A percentile compares a stretch with the other conserved stretches of the same genome.
Conservation (phyloP, 2,113 vertebrate species). For the Mastomys natalensis region DNA sequence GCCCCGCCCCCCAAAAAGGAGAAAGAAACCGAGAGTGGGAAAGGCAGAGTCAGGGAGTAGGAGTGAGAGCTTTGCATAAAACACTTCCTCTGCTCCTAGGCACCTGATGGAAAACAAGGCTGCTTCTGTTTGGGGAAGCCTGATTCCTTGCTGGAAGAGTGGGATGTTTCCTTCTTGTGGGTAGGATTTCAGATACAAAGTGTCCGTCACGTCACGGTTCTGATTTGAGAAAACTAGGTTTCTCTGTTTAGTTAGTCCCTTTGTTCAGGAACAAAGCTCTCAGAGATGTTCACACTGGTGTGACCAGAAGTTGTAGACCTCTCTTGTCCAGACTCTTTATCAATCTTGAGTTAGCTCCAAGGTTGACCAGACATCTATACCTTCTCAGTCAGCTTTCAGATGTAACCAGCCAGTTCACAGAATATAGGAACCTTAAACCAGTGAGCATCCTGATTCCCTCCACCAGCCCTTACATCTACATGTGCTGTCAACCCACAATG, state of each 20-base stretch:
- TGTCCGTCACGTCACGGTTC: background rate
- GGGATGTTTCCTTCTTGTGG: background rate
- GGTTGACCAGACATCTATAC: background rate
- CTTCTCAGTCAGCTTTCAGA: background rate
- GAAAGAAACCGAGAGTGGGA: background rate
- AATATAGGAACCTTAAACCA: background rate
- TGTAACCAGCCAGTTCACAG: background rate
- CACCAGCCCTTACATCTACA: too few species aligned
- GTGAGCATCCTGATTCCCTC: background rate
- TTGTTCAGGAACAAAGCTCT: background rate
- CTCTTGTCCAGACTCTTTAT: background rate
- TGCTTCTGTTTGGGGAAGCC: background rate
- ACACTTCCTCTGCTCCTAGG: background rate
- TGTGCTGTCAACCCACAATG: too few species aligned
- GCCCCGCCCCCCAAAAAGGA: background rate
- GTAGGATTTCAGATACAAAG: constrained; percentile 35
- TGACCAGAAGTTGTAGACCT: background rate
- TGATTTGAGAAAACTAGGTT: background rate
- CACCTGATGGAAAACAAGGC: background rate
- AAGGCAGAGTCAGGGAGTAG: background rate
- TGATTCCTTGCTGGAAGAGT: background rate
- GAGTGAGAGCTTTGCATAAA: background rate
- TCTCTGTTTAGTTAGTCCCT: background rate
- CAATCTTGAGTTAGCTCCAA: background rate
- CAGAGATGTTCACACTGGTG: background rate